Evolutionary conservation across 2,888 invertebrate species (phyloP), one percentile per base, ranked within the genome.

Genomic region (Rhamnusium bicolor): DNA sequence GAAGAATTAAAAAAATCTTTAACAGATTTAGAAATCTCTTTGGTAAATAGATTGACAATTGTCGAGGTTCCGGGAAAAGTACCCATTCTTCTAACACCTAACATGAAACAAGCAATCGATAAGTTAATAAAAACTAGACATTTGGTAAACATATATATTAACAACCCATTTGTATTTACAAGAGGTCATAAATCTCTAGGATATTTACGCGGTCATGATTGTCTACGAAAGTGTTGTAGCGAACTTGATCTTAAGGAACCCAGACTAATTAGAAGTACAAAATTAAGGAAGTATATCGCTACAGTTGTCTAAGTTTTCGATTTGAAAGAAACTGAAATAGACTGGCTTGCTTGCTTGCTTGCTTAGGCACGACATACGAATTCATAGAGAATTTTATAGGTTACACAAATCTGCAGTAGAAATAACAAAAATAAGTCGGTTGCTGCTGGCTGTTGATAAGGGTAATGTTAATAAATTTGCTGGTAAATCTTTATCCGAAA

Each of bases 351-450:
- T 14, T 16, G 51, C 3, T 16, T 10, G 51, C 3, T 16, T 10
- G 1, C 16, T 51, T 8, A 16, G 51, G 8, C 79, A 79, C 47
- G 76, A 80, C 53, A 66, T 80, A 51, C 60, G 71, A 47, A 74
- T 81, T 5, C 78, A 81, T 60, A 21, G 77, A n/a, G 69, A 78
- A 14, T 80, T 76, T 71, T 80, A 81, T 47, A 67, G 79, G 5
- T 56, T 80, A 8, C 79, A 80, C 27, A 74, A 80, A 54, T 73
- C 63, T 18, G 72, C 75, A n/a, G 72, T 78, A n/a, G 78, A 81
- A 61, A 46, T 80, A 47, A 75, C 74, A 4, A 80, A 79, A 74
- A 69, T 80, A 10, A 80, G 77, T 27, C 66, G 76, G 18, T 46
- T 81, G 16, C 63, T 79, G 8, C n/a, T 81, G 19, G 67, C 78